phyloP scores from a whole-genome alignment of 2,797 vertebrate genomes.

The Eospalax fontanierii region DNA sequence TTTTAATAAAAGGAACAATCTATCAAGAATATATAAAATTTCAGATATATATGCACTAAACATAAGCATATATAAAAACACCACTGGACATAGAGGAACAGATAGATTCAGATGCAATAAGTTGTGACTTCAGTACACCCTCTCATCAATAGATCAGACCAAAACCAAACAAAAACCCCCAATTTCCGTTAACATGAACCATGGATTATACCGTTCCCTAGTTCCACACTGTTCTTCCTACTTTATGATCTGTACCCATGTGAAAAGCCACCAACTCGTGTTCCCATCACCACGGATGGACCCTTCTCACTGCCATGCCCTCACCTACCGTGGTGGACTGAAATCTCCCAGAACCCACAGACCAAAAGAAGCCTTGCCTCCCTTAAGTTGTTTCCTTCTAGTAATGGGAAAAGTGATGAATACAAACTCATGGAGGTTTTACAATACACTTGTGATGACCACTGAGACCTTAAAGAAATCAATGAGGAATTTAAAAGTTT shows the following conservation, averaged over 20 bases:
- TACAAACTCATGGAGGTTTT: not conserved
- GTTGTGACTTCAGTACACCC: no score
- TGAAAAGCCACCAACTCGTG: not conserved
- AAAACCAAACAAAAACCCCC: no score
- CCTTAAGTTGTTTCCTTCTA: not conserved
- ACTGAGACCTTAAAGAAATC: not conserved
- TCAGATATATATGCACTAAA: no score
- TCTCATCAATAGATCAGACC: no score
- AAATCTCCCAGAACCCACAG: not conserved
- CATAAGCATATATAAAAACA: no score
- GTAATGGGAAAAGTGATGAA: not conserved
- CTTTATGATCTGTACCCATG: not conserved
- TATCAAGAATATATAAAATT: no score
- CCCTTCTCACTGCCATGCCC: not conserved
- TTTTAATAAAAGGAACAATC: no score
- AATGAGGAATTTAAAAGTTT: not conserved
- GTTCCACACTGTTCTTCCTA: not conserved
- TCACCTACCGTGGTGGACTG: not conserved
- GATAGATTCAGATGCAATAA: no score
- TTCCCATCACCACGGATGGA: not conserved
- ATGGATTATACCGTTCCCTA: not conserved
- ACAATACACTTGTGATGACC: not conserved
- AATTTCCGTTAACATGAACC: no score
- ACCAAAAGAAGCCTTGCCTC: not conserved
- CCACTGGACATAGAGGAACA: no score